These are phyloP conservation scores for Engraulis encrasicolus DNA, from an alignment of 2,113 vertebrate genomes.

Conservation along the genomic window DNA sequence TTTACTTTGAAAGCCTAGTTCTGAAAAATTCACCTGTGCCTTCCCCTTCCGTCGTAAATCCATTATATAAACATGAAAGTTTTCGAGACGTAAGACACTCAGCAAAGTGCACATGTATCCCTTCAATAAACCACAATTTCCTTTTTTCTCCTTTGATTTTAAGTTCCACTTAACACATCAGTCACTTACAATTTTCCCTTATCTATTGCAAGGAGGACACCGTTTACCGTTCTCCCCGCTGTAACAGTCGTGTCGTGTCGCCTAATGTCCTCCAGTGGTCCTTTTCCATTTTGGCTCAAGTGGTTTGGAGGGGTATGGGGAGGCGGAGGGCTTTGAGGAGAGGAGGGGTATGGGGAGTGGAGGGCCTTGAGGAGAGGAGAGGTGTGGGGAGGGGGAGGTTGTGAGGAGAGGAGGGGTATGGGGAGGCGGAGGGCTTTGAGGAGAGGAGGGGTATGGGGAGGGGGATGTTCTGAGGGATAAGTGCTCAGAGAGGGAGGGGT, in stretches of 20 bases:
- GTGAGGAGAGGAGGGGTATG: no score
- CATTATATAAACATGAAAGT: neutral
- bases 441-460: no score
- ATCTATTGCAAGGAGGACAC: neutral
- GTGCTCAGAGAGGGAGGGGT: no score
- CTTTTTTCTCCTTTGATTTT: neutral
- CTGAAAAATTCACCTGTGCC: conserved; percentile 61
- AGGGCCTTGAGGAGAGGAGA: no score
- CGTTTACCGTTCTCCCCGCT: neutral
- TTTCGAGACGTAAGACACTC: neutral
- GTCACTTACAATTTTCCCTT: neutral
- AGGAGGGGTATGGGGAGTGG: neutral
- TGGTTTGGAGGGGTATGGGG: neutral
- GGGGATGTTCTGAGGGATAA: no score
- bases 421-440: no score
- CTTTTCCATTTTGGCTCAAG: neutral
- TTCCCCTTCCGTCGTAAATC: neutral
- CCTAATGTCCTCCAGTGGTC: neutral
- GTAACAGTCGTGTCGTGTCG: neutral
- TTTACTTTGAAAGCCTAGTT: conserved; percentile 29
- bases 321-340: no score
- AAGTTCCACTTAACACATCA: neutral
- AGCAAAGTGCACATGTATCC: neutral
- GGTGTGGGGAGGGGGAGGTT: no score
- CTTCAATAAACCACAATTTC: neutral